A percentile compares a stretch with the other conserved stretches of the same genome.
Conservation (phyloP, 2,113 vertebrate species). For the Melanocharis versteri region DNA sequence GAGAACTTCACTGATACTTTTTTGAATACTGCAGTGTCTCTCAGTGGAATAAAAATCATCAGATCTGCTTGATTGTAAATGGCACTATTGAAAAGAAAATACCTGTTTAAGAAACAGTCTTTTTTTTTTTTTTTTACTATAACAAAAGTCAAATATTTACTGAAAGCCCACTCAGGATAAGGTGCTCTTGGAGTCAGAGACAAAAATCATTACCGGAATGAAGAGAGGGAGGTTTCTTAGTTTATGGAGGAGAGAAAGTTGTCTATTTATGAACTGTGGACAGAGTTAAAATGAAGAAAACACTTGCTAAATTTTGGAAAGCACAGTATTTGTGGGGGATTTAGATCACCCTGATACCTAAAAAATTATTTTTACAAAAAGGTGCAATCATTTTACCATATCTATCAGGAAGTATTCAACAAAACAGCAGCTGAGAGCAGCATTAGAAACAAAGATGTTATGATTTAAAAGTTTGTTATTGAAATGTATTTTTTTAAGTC, state of each 20-base stretch:
- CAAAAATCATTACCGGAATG: neutral
- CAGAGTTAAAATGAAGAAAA: neutral
- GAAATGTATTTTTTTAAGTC: neutral
- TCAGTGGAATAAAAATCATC: neutral
- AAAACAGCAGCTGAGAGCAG: neutral
- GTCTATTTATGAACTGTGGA: neutral
- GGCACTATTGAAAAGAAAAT: neutral
- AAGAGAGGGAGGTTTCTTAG: rapidly evolving
- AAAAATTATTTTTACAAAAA: neutral
- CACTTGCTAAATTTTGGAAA: neutral
- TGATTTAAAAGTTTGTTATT: neutral
- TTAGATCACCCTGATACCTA: neutral
- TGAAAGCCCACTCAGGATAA: neutral
- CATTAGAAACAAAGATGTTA: neutral
- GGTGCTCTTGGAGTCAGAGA: neutral
- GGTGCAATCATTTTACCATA: neutral
- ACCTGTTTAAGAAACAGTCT: rapidly evolving
- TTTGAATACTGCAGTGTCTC: neutral
- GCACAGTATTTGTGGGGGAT: rapidly evolving
- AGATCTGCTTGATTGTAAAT: neutral
- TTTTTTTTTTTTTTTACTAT: neutral
- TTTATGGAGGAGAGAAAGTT: neutral
- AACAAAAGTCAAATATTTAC: neutral
- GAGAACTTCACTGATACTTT: neutral
- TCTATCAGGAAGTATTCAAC: neutral